Evolutionary conservation across 2,888 invertebrate genomes (phyloP).

Genomic region (Drosophila sordidula): DNA sequence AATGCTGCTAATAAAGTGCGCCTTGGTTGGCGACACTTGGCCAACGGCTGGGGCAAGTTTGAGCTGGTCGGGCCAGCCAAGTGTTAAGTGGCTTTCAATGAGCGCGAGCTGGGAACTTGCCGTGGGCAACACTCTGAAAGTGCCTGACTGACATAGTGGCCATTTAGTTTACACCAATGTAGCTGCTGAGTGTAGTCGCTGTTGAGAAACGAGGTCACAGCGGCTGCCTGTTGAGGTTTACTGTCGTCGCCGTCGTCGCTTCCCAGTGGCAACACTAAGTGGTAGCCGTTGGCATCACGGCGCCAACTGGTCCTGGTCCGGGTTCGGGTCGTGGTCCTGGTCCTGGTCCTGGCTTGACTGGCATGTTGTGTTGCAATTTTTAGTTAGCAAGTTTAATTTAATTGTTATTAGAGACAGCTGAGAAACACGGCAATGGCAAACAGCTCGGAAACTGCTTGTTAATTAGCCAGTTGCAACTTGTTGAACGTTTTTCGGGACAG

Average conservation of each 20-base stretch:
- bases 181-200: conserved; percentile 8
- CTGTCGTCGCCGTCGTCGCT: conserved; percentile 10
- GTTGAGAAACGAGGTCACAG: conserved; percentile 44
- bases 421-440: conserved; percentile 38
- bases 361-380: conserved; percentile 54
- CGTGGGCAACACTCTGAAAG: conserved; percentile 22
- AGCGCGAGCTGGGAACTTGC: conserved; percentile 13
- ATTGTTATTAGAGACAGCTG: conserved; percentile 69
- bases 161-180: conserved; percentile 35
- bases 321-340: too few relatives aligned
- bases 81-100: conserved; percentile 46
- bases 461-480: conserved; percentile 67
- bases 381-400: conserved; percentile 67
- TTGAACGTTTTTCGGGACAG: conserved; percentile 26
- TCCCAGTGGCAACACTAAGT: conserved; percentile 40
- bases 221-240: conserved; percentile 47
- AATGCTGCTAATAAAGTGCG: conserved; percentile 20
- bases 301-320: conserved; percentile 10
- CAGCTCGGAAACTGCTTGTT: conserved; percentile 59
- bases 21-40: conserved; percentile 30
- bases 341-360: conserved; percentile 24
- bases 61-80: conserved; percentile 18
- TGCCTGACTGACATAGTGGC: conserved; percentile 40
- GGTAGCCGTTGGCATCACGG: conserved; percentile 29
- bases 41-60: conserved; percentile 22